Evolutionary conservation across 2,113 vertebrate species (phyloP).

Genomic region (Mellivora capensis): DNA sequence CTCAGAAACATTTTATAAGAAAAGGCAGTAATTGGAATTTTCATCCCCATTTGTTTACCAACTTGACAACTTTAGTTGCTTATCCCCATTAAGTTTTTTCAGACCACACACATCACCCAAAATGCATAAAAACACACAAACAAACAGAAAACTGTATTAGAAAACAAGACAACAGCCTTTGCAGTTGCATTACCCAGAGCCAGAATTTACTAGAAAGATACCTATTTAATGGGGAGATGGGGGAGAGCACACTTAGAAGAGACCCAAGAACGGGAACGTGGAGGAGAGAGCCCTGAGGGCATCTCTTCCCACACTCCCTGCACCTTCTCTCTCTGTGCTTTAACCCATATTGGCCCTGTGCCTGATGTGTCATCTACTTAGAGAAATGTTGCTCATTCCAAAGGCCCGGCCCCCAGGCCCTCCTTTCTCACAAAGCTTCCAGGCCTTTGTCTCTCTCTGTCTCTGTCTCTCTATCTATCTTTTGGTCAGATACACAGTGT

Average conservation of each 20-base stretch:
- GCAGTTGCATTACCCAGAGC: not conserved
- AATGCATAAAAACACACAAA: not conserved
- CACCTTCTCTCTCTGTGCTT: too few relatives aligned
- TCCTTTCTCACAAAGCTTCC: not conserved
- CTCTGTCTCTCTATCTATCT: not conserved
- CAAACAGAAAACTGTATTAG: not conserved
- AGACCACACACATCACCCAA: not conserved
- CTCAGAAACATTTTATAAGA: not conserved
- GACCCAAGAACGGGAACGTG: not conserved
- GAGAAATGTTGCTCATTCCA: not conserved
- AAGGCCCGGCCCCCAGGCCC: not conserved
- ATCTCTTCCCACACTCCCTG: not conserved
- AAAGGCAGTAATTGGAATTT: not conserved
- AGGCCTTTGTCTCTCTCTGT: not conserved
- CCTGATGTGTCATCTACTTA: not conserved
- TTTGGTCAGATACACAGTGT: not conserved
- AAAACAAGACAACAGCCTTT: not conserved
- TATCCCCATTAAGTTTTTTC: not conserved
- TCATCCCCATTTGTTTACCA: not conserved
- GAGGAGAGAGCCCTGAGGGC: not conserved
- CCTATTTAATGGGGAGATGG: not conserved
- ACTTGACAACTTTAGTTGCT: not conserved
- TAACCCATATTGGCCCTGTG: not conserved
- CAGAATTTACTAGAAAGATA: slow-evolving; percentile 6
- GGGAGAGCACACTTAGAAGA: not conserved